These are phyloP conservation scores for Nasonia oneida DNA, from an alignment of 2,888 invertebrate genomes.

Conservation along the genomic window DNA sequence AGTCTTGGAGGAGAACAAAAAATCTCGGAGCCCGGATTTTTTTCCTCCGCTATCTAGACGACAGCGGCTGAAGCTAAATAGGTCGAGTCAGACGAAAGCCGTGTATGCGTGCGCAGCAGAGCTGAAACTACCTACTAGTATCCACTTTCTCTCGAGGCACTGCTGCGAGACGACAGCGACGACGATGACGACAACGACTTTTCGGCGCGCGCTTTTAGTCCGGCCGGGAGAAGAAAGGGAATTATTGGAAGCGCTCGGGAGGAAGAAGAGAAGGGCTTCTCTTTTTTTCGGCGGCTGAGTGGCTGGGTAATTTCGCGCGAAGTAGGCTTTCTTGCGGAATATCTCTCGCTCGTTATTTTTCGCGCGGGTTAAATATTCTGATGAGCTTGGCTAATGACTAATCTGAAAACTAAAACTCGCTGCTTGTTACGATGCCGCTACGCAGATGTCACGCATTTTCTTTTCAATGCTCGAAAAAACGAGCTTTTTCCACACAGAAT, in stretches of 20 bases:
- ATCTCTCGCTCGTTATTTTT: background rate
- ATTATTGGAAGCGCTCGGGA: background rate
- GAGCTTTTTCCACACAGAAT: too few species aligned
- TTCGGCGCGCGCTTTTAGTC: slow-evolving; percentile 25
- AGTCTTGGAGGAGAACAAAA: background rate
- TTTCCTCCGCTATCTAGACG: too few species aligned
- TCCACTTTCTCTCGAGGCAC: background rate
- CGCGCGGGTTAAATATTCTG: background rate
- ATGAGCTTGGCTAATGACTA: background rate
- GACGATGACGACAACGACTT: slow-evolving; percentile 28
- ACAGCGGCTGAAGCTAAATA: slow-evolving; percentile 17
- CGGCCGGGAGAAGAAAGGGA: background rate
- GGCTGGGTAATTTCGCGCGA: background rate
- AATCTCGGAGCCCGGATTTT: background rate
- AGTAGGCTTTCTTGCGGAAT: background rate
- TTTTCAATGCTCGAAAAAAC: too few species aligned
- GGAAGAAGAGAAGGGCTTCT: background rate
- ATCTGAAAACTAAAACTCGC: too few species aligned
- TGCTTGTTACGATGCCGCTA: too few species aligned
- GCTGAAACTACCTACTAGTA: background rate
- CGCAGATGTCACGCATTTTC: too few species aligned
- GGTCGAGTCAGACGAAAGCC: slow-evolving; percentile 46
- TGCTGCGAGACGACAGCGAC: background rate
- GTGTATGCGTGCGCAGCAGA: slow-evolving; percentile 17
- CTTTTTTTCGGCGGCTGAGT: background rate